phyloP scores from a whole-genome alignment of 2,888 invertebrate genomes.

The Norana najaformis region DNA sequence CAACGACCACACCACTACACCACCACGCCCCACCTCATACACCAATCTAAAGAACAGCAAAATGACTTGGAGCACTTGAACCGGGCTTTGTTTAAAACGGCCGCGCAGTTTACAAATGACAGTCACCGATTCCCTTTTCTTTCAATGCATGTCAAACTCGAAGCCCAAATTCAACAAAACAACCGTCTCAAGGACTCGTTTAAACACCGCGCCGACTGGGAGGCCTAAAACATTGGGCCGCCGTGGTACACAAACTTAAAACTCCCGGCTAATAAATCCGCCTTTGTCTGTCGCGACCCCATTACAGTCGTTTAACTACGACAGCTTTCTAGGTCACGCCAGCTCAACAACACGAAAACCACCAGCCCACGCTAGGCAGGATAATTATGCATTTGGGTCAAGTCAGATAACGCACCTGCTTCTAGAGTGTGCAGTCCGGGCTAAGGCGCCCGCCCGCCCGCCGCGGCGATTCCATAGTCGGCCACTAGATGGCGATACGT shows the following conservation, averaged over 20 bases:
- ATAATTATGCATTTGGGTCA: constrained; percentile 23
- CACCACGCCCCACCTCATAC: too few relatives aligned
- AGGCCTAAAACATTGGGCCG: background rate
- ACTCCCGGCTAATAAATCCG: background rate
- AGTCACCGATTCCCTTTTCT: too few relatives aligned
- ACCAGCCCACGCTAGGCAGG: background rate
- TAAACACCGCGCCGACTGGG: background rate
- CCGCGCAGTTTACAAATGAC: too few relatives aligned
- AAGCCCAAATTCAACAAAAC: background rate
- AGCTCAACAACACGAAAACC: constrained; percentile 6
- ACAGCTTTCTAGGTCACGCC: background rate
- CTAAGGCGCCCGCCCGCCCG: background rate
- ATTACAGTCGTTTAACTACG: background rate
- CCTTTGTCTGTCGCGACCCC: background rate
- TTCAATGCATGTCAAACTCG: background rate
- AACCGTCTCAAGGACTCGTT: background rate
- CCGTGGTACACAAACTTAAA: background rate
- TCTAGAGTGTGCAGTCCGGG: background rate
- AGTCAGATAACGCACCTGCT: constrained; percentile 14
- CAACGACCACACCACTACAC: too few relatives aligned
- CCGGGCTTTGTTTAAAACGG: too few relatives aligned
- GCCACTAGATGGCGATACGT: constrained; percentile 14
- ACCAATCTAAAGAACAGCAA: too few relatives aligned
- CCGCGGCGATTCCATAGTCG: background rate
- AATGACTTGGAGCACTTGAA: too few relatives aligned